Evolutionary conservation across 2,888 invertebrate genomes (phyloP), one percentile per base, ranked within the genome.

Genomic region (Ormyrus pomaceus): DNA sequence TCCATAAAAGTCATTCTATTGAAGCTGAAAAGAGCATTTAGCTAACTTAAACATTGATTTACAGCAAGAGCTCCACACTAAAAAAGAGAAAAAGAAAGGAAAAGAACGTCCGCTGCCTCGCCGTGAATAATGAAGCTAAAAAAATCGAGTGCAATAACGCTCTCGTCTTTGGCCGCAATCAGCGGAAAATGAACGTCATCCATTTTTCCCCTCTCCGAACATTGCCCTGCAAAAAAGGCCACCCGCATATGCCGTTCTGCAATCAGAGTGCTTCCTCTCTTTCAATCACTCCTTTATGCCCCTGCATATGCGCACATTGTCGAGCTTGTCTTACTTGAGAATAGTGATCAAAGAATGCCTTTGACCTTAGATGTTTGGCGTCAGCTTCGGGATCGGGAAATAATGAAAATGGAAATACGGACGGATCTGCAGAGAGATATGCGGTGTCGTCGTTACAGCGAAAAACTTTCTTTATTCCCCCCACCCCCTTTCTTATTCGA

Each of bases 361-460:
- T 61, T 70, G 69, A 59, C 69, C 69, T 13, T 55, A 48, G 8
- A 48, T 9, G 13, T 48, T 45, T 11, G 6, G 34, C 50, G 61
- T 11, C 34, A 46, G 72, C 56, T n/a, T 65, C 50, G 13, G 66
- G 34, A 34, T 34, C 34, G 34, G 19, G 5, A 13, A 64, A 55
- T 77, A 77, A 77, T 77, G 69, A 70, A 77, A 70, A 77, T 70
- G 76, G 50, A 77, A 69, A 70, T 64, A 69, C 53, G 48, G 7
- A 59, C 34, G 53, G 19, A 64, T 10, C 46, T 13, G 34, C 34
- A 34, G 34, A 34, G 34, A 34, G 34, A 34, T 34, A 45, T 56
- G 55, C 53, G 7, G 11, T 1, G 51, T 50, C 56, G 34, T 1
- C 10, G 34, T 34, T 9, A 46, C 46, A 45, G 13, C 6, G 34